Evolutionary conservation across 2,888 invertebrate genomes (phyloP).

Genomic region (Drosophila flavopinicola): DNA sequence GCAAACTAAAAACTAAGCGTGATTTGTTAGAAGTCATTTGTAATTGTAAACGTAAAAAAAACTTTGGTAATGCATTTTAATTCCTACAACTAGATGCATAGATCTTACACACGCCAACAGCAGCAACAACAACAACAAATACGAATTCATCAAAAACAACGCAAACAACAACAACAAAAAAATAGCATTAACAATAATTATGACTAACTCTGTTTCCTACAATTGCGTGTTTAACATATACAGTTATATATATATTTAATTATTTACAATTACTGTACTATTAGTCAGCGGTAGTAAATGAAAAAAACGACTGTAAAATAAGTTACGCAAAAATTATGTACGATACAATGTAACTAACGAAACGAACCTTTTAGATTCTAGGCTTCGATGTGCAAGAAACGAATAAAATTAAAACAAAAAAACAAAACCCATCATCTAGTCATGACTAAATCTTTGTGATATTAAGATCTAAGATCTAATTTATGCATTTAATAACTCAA

Average conservation of each 20-base stretch:
- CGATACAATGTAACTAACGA: slow-evolving; percentile 67
- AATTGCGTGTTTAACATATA: slow-evolving; percentile 64
- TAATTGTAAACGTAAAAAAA: slow-evolving; percentile 54
- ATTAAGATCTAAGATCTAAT: neutral
- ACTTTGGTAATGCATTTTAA: slow-evolving; percentile 76
- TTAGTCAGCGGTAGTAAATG: slow-evolving; percentile 69
- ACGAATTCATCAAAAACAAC: slow-evolving; percentile 39
- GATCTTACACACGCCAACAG: slow-evolving; percentile 29
- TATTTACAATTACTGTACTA: slow-evolving; percentile 62
- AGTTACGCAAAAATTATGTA: slow-evolving; percentile 66
- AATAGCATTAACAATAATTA: slow-evolving; percentile 72
- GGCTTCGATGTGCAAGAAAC: slow-evolving; percentile 83
- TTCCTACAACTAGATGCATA: slow-evolving; percentile 63
- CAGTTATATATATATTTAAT: slow-evolving; percentile 56
- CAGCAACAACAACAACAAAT: slow-evolving; percentile 22
- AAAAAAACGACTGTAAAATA: slow-evolving; percentile 72
- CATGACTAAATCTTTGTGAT: neutral
- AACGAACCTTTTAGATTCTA: slow-evolving; percentile 80
- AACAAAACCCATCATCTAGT: slow-evolving; percentile 14
- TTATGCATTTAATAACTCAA: neutral
- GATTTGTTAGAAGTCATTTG: slow-evolving; percentile 76
- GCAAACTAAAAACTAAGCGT: slow-evolving; percentile 66
- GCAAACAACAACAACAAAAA: slow-evolving; percentile 31
- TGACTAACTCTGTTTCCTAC: slow-evolving; percentile 76
- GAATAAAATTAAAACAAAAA: slow-evolving; percentile 73